Conservation (phyloP, 2,113 vertebrate species). For the Odontesthes bonariensis region DNA sequence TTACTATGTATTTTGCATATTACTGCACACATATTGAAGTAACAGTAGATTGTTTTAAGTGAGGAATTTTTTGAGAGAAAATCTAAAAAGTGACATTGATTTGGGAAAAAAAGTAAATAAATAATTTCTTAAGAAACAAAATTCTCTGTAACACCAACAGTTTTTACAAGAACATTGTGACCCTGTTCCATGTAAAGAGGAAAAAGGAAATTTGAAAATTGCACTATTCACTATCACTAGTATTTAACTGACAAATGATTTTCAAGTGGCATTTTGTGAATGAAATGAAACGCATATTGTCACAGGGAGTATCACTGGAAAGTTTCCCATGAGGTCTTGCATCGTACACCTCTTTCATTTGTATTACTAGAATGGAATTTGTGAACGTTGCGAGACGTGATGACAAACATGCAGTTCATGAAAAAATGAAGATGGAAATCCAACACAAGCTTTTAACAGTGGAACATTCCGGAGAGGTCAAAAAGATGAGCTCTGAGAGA, state of each 20-base stretch:
- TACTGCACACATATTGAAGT: not conserved
- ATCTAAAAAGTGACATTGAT: not conserved
- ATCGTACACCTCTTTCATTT: slow-evolving; percentile 49
- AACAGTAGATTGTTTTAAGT: not conserved
- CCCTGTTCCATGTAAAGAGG: not conserved
- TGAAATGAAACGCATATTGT: slow-evolving; percentile 29
- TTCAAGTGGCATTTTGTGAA: slow-evolving; percentile 26
- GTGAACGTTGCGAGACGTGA: slow-evolving; percentile 51
- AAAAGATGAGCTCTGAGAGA: slow-evolving; percentile 55
- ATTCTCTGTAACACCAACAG: no score
- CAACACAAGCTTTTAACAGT: slow-evolving; percentile 74
- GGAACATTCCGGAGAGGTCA: slow-evolving; percentile 67
- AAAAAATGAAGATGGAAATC: slow-evolving; percentile 75
- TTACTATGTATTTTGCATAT: not conserved
- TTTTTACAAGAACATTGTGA: no score
- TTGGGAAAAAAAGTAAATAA: not conserved
- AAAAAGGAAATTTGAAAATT: not conserved
- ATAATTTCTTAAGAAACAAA: no score
- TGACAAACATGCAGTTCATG: slow-evolving; percentile 71
- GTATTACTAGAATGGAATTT: slow-evolving; percentile 55
- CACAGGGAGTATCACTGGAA: slow-evolving; percentile 16
- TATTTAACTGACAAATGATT: slow-evolving; percentile 7
- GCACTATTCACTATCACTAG: not conserved
- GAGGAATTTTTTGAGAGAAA: not conserved
- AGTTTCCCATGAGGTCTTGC: slow-evolving; percentile 47